Base-by-base conservation (phyloP, 2,888 invertebrate genomes). In the Torymus texanus region DNA sequence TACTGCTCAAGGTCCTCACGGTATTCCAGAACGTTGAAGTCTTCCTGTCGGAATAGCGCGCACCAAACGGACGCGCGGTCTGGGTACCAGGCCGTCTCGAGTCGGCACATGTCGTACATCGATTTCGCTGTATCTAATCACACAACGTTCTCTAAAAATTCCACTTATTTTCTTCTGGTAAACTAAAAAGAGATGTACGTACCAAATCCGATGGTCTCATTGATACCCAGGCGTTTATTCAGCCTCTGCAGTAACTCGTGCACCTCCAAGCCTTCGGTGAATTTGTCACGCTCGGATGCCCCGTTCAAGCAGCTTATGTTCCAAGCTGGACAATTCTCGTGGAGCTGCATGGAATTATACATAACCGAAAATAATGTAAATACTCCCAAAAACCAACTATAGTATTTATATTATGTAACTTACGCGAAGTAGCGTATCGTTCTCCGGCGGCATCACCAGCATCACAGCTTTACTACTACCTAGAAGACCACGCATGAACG, bases 21-120 rank as follows among this genome's bases (percentile, higher is more conserved):
- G 85, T 95, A 96, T 86, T 97, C 96, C 72, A 96, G 84, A 0
- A 95, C 91, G 81, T 92, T 92, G 2, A 96, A 91, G 84, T 96
- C 95, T 14, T 93, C 92, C 75, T 92, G 92, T 16, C 93, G 93
- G 87, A 97, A 96, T 0, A 93, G 93, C 50, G 94, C 92, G 87
- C 96, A 97, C 96, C 96, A 97, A 0, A 95, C 92, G 2, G 95
- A 95, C 41, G 85, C 92, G 91, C 85, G 92, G 88, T 83, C 92
- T 86, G 94, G 92, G 75, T 93, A 92, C 95, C 95, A 95, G 0
- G 96, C 94, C 88, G 95, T 95, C 84, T 95, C 94, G 88, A 94
- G 96, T 1, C 95, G 92, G 85, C 96, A 96, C 91, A 95, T 94
- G 82, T 95, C 94, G 87, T 94, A 96, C 90, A 96, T 94, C 65